Base-by-base conservation (phyloP, 2,888 invertebrate genomes). In the Torymus auratus region DNA sequence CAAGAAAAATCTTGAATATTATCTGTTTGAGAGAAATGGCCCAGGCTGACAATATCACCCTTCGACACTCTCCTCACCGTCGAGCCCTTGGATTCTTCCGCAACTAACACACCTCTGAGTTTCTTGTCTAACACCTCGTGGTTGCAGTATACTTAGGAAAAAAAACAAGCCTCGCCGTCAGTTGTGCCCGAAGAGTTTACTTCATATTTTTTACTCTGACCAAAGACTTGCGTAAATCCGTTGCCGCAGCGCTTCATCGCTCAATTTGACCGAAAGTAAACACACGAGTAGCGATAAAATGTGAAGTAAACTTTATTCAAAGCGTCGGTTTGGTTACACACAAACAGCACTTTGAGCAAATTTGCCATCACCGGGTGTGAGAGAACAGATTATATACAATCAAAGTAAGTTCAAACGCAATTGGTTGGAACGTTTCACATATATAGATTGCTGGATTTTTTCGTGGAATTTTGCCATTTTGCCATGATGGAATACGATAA, bases 111-210 rank as follows among this genome's bases (percentile, higher is more conserved):
- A 83, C 79, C 83, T 82, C 15, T 74, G 65, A 78, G 52, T 74
- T 81, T 65, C 76, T 72, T 65, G 82, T 80, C 80, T 85, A 85
- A 86, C 84, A 80, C 82, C 81, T 77, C 85, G 82, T 84, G 85
- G 84, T 86, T 85, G 83, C 84, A 85, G 84, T 86, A 85, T 86
- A 85, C 84, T 84, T 84, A 83, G 82, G 82, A 84, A 41, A 15
- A 52, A 65, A 65, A 50, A 83, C 82, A 83, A 75, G 78, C 79
- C 73, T 61, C 82, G 77, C 73, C 83, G 55, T 72, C 77, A 77
- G 52, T 58, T 50, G 28, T 56, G 41, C 58, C 20, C 41, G n/a
- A n/a, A 41, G 17, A 69, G 68, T 69, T 77, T 73, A 64, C 69
- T 77, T 81, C 64, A 69, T 67, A 80, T 72, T 73, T 65, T 74